phyloP scores from a whole-genome alignment of 2,113 vertebrate genomes.

The Rhipidura dahli region DNA sequence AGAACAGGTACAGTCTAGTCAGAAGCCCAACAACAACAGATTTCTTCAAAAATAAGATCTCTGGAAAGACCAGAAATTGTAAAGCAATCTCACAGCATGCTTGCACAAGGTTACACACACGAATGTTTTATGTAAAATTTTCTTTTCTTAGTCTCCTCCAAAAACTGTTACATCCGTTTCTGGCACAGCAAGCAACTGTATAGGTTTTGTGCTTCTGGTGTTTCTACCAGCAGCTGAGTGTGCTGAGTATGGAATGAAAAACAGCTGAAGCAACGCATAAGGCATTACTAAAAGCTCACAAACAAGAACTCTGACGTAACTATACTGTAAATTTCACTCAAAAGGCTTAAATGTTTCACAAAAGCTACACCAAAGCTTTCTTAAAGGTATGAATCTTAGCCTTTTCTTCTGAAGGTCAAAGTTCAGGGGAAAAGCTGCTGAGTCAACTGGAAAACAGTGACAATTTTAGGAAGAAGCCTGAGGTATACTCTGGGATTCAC shows the following conservation, averaged over 20 bases:
- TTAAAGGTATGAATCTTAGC: neutral
- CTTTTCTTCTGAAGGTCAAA: neutral
- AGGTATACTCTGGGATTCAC: neutral
- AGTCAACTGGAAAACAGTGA: neutral
- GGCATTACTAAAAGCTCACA: neutral
- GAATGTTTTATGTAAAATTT: neutral
- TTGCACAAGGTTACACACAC: neutral
- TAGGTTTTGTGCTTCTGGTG: neutral
- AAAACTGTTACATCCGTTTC: neutral
- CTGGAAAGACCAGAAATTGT: neutral
- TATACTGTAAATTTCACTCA: neutral
- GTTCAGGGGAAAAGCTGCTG: neutral
- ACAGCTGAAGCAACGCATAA: neutral
- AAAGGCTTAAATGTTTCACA: neutral
- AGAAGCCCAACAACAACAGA: rapidly evolving
- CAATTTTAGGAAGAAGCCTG: neutral
- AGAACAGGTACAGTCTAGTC: neutral
- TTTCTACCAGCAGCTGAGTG: neutral
- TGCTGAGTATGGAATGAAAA: neutral
- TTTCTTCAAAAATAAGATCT: neutral
- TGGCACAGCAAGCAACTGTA: neutral
- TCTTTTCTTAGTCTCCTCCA: neutral
- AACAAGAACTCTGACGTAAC: neutral
- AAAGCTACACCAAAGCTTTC: neutral
- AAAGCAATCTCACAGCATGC: neutral